Base-by-base conservation (phyloP, 2,888 invertebrate genomes). In the Mythimna lalbum region DNA sequence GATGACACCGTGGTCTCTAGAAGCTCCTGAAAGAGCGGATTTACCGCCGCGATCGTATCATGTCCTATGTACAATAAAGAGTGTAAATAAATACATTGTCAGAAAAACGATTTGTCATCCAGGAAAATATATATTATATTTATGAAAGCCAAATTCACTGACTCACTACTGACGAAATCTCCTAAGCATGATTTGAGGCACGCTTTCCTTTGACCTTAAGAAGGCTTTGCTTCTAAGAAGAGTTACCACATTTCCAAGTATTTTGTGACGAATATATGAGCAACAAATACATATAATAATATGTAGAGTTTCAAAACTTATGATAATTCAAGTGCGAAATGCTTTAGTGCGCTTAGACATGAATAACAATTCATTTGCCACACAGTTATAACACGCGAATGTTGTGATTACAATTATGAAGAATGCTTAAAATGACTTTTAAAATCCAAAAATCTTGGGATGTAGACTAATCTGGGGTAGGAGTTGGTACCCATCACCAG, bases 131-230 rank as follows among this genome's bases (percentile, higher is more conserved):
- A 12, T 67, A 55, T 31, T 31, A n/a, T 67, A 55, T 31, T 4
- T 23, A 60, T 43, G 43, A 31, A 74, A 68, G 14, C 31, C 12
- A 65, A 65, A 66, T 33, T 69, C 4, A 31, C 4, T 12, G 12
- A 49, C 17, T 43, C 12, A 36, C 39, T 33, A 33, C 43, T 17
- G n/a, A 69, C 19, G 12, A 69, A 72, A 72, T 57, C 50, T 43
- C 14, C 33, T 21, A 7, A 33, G 27, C 21, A 43, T 57, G 12
- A 27, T 27, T 50, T 50, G 21, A 52, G 21, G 4, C 27, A 72
- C 33, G 78, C 23, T 4, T 47, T 21, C 43, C 14, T 78, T 56
- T 33, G 70, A 57, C 56, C 33, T 69, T 69, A 21, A 39, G n/a
- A 55, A 36, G 33, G 21, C 12, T 57, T 36, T 39, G 17, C 14